Evolutionary conservation across 2,888 invertebrate species (phyloP), one percentile per base, ranked within the genome.

Genomic region (Gymnocheta viridis): DNA sequence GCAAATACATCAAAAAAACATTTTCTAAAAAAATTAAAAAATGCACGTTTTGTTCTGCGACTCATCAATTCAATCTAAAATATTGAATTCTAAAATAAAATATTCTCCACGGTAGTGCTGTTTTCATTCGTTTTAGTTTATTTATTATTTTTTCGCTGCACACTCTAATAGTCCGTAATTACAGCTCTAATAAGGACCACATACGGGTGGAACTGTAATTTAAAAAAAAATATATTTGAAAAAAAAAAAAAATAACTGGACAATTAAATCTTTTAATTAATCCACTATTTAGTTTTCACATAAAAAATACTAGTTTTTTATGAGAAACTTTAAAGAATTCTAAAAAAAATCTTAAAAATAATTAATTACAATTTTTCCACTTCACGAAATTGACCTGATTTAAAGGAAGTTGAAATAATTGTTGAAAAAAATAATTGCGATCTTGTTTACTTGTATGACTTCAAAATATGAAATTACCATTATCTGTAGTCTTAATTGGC

Each of bases 261-360:
- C 29, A 66, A 67, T 51, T 58, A 58, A 49, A 58, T 38, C 1
- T 12, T 58, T 24, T 67, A 66, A 67, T 77, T 58, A 76, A 76
- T 66, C 24, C 24, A 35, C 14, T 47, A 66, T 58, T 72, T 58
- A n/a, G n/a, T 58, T 24, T 1, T 47, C 10, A 19, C 27, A 10
- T 10, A 49, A 49, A 9, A 49, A 17, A 10, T 22, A 12, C 2
- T 12, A 38, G 10, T 38, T 38, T 4, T 2, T 38, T 38, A 7
- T 38, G 1, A 38, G 4, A 38, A 14, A 3, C 12, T 38, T 38
- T 44, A 44, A 44, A 9, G 9, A 44, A 19, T 32, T 32, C 49
- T 51, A 0, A 38, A 35, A 12, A 2, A 69, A 4, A 41, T 17
- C 17, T 7, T 35, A 35, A 17, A 32, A 2, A 38, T 38, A 5